Base-by-base conservation (phyloP, 2,888 invertebrate species). In the Agrypnus murinus region DNA sequence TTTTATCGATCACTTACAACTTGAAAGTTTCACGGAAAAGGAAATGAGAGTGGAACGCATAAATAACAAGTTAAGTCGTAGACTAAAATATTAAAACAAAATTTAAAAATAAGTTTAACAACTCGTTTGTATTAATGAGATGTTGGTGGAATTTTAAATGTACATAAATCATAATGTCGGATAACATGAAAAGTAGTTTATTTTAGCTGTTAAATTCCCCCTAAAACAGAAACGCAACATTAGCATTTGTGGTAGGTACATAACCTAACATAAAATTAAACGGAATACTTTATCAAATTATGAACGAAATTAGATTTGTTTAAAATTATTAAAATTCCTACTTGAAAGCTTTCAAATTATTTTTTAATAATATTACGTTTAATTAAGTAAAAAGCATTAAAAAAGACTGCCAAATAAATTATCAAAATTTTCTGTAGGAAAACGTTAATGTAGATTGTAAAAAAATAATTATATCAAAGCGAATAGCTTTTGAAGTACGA, bases 51-150 rank as follows among this genome's bases (percentile, higher is more conserved):
- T 25, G n/a, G 12, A 10, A 2, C 12, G 50, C 50, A 5, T 31
- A 50, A 50, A 50, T 50, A 50, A 50, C 17, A 31, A 10, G 12
- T 32, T 50, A 50, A 17, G 14, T 31, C 19, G 14, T 25, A 50
- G 19, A 12, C 19, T 31, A 32, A 50, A 50, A 32, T 31, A 36
- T 31, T 40, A 59, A n/a, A 31, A 59, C 25, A n/a, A 14, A n/a
- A n/a, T 25, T 45, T 59, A 59, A 59, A 59, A 59, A 59, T 59
- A 59, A 53, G 46, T 63, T 63, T 12, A 50, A 12, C 15, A 59
- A 66, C 58, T 66, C 66, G 48, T 66, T 66, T 66, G 58, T 66
- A 66, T 66, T 66, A 58, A 66, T 66, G 59, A 66, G 46, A 38
- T 34, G 59, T 31, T 40, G 15, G 40, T 45, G 34, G 45, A 45